Conservation (phyloP, 2,797 vertebrate species). For the Dendrocincla tyrannina region DNA sequence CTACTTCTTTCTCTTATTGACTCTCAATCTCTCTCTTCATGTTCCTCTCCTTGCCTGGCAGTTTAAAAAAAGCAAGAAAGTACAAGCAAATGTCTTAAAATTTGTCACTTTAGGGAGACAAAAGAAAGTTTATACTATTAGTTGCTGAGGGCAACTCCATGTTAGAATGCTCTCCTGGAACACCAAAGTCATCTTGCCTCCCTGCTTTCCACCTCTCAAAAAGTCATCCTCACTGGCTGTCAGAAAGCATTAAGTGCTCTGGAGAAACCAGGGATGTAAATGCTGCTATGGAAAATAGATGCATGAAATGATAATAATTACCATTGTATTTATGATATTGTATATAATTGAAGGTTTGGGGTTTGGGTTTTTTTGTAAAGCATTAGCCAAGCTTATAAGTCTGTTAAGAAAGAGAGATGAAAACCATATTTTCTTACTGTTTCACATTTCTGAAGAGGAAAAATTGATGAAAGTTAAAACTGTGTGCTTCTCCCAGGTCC, state of each 20-base stretch:
- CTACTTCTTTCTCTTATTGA: not conserved
- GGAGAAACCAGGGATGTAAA: not conserved
- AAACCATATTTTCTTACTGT: not conserved
- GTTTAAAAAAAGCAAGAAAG: not conserved
- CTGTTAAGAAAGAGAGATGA: not conserved
- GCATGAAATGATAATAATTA: not conserved
- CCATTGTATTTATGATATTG: not conserved
- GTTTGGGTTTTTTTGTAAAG: not conserved
- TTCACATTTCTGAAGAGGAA: not conserved
- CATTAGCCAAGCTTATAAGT: not conserved
- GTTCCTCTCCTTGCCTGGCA: not conserved
- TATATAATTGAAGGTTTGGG: not conserved
- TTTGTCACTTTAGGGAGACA: not conserved
- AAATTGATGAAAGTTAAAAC: not conserved
- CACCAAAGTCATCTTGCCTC: not conserved
- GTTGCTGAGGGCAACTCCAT: not conserved
- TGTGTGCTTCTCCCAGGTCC: not conserved
- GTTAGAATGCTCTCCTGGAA: not conserved
- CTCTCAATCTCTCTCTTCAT: not conserved
- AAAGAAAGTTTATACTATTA: not conserved
- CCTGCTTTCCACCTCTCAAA: not conserved
- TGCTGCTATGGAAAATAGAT: not conserved
- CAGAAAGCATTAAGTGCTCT: not conserved
- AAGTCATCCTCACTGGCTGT: not conserved
- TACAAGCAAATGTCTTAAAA: not conserved